A percentile compares a stretch with the other conserved stretches of the same genome.
phyloP scores from a whole-genome alignment of 2,113 vertebrate species.

The Lanius collurio region DNA sequence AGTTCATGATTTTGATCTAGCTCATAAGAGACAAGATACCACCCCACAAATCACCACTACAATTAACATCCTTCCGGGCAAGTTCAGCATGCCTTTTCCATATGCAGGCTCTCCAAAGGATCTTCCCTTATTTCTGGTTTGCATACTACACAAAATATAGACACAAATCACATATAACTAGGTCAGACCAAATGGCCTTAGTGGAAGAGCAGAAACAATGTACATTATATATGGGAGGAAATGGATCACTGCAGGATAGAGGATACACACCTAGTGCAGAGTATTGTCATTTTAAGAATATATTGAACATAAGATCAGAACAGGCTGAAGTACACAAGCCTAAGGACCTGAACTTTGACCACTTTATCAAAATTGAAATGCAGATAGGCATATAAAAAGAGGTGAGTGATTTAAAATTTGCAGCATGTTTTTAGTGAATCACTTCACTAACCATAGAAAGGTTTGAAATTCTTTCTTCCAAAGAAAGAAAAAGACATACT shows the following conservation, averaged over 20 bases:
- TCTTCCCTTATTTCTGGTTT: background rate
- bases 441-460: background rate
- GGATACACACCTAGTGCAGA: background rate
- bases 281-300: background rate
- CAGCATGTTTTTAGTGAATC: background rate
- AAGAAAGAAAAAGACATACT: background rate
- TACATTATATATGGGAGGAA: background rate
- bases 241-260: background rate
- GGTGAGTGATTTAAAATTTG: background rate
- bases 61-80: background rate
- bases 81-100: background rate
- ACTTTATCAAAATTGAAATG: slow-evolving; percentile 21
- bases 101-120: background rate
- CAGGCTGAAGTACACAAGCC: background rate
- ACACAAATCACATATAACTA: background rate
- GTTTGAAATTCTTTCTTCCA: background rate
- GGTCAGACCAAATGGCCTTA: background rate
- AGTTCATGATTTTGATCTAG: background rate
- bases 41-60: background rate
- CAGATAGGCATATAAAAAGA: background rate
- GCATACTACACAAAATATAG: background rate
- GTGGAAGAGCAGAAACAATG: background rate
- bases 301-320: background rate
- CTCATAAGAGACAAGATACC: background rate
- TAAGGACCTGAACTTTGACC: slow-evolving; percentile 2